Percentiles rank a stretch among this genome's conserved stretches.
Conservation (phyloP, 2,888 invertebrate genomes). For the Nephrotoma flavescens region DNA sequence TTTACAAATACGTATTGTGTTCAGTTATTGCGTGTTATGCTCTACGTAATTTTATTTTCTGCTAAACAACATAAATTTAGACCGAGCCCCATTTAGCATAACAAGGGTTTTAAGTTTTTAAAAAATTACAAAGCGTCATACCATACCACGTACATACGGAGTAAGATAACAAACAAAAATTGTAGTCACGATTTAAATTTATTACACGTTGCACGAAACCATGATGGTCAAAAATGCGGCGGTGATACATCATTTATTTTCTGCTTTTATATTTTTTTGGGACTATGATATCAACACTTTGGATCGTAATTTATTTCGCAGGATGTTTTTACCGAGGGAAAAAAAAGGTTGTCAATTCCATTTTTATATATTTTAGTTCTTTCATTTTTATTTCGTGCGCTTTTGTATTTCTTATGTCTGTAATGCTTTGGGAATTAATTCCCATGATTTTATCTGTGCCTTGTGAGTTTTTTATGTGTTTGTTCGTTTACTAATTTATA, state of each 20-base stretch:
- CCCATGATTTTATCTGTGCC: background rate
- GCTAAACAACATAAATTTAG: too few species aligned
- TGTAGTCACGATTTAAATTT: background rate
- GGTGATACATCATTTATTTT: background rate
- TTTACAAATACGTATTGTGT: too few species aligned
- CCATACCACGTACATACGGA: background rate
- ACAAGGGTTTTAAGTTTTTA: background rate
- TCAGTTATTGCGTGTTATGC: too few species aligned
- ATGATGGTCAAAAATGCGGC: background rate
- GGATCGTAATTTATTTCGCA: background rate
- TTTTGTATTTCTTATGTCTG: background rate
- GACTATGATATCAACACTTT: background rate
- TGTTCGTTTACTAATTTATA: background rate
- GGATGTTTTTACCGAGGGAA: background rate
- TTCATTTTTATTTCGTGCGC: background rate
- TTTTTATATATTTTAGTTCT: background rate
- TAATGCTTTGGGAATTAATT: background rate
- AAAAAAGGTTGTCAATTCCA: background rate
- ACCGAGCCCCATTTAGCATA: too few species aligned
- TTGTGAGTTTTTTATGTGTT: background rate
- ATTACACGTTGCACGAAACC: background rate
- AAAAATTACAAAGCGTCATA: background rate
- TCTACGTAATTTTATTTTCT: too few species aligned
- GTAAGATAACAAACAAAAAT: background rate
- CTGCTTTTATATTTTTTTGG: background rate